Conservation (phyloP, 2,797 vertebrate genomes). For the Enteromius argenteus region DNA sequence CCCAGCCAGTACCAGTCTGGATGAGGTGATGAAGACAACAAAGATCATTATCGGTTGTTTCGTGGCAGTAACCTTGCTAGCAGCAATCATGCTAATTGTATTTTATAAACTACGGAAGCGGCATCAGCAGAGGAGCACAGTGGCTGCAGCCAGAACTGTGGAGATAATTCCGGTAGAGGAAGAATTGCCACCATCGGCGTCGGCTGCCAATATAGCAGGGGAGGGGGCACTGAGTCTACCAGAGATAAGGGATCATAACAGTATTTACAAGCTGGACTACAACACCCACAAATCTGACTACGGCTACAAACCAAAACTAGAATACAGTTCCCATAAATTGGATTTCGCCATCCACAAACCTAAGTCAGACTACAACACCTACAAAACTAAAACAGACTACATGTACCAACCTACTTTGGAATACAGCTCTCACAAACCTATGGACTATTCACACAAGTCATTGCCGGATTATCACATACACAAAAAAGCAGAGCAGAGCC, state of each 20-base stretch:
- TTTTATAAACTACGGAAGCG: constrained; percentile 98
- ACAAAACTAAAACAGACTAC: constrained; percentile 76
- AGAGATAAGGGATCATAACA: constrained; percentile 89
- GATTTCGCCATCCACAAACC: constrained; percentile 79
- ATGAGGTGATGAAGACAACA: constrained; percentile 98
- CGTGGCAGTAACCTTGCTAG: constrained; percentile 93
- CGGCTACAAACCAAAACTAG: constrained; percentile 76
- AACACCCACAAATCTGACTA: constrained; percentile 80
- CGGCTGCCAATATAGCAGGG: constrained; percentile 81
- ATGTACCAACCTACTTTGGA: constrained; percentile 77
- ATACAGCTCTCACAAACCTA: constrained; percentile 77
- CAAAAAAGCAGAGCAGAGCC: constrained; percentile 73
- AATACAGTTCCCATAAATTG: constrained; percentile 78
- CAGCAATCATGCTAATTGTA: constrained; percentile 96
- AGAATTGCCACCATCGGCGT: constrained; percentile 86
- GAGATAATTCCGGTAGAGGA: constrained; percentile 97
- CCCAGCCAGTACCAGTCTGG: constrained; percentile 85
- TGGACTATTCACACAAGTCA: constrained; percentile 73
- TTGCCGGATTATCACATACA: constrained; percentile 78
- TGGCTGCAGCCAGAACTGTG: constrained; percentile 90
- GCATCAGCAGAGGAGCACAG: constrained; percentile 95
- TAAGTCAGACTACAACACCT: constrained; percentile 78
- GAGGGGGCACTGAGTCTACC: constrained; percentile 87
- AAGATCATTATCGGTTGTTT: constrained; percentile 99
- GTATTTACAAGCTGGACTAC: constrained; percentile 82